Base-by-base conservation (phyloP, 2,888 invertebrate species). In the Ornithoptera alexandrae region DNA sequence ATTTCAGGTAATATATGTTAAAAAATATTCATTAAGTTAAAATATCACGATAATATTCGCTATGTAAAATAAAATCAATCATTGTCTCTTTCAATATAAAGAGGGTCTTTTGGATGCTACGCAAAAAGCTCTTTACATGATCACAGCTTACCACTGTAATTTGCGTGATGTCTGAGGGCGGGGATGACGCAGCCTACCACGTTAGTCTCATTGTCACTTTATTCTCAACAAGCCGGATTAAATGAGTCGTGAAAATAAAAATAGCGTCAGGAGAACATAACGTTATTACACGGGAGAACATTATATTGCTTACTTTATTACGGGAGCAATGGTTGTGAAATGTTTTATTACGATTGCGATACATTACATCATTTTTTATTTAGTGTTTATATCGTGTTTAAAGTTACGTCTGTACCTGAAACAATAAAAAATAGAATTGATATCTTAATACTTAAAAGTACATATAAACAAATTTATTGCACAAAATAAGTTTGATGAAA, bases 221-320 rank as follows among this genome's bases (percentile, higher is more conserved):
- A 79, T 80, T 78, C 82, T 81, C 81, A 82, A 79, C 84, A 83
- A 84, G 81, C 82, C 81, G 84, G 84, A 84, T 73, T 86, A 81
- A 86, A 85, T 85, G 84, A 80, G 74, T 75, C 76, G 76, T 74
- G 60, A 58, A 68, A 70, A 71, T 66, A 72, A 74, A 73, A 73
- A 67, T 65, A 42, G 62, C 58, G 50, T 57, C 65, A 62, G 24
- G 42, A 50, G 12, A 61, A 36, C 64, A 69, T 62, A 62, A 65
- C 46, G 17, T 65, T 67, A 62, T 67, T 22, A 62, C 61, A 20
- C 6, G 22, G 30, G 30, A 58, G 39, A 53, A 57, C 24, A 42
- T 62, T n/a, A 67, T 5, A 20, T 67, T 42, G 18, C 60, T 63
- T 65, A 56, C 20, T 8, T 10, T 61, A 17, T 22, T 42, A 22